phyloP scores from a whole-genome alignment of 2,113 vertebrate genomes.

The Pteropus alecto region DNA sequence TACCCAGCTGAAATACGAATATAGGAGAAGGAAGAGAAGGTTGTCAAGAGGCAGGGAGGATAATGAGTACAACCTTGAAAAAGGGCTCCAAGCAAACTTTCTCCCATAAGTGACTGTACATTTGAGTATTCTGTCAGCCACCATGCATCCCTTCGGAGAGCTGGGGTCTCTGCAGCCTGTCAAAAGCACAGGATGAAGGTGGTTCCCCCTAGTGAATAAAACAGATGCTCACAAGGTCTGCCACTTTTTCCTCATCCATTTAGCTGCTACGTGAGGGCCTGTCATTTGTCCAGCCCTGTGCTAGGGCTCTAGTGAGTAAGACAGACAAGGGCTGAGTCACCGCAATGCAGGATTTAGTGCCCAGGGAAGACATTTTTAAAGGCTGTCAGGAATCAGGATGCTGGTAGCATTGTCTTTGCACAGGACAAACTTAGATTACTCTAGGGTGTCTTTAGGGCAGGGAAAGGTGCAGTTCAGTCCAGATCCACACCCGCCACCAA shows the following conservation, averaged over 20 bases:
- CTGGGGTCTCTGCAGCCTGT: not conserved
- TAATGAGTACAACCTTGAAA: not conserved
- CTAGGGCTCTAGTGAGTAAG: not conserved
- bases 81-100: not conserved
- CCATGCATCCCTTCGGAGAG: rapidly evolving
- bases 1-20: not conserved
- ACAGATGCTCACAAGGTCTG: not conserved
- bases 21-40: not conserved
- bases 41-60: not conserved
- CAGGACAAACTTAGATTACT: not conserved
- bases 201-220: not conserved
- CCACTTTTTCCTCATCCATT: not conserved
- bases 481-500: rapidly evolving
- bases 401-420: not conserved
- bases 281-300: not conserved
- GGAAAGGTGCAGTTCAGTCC: not conserved
- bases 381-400: not conserved
- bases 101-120: not conserved
- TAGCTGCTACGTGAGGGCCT: not conserved
- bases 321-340: not conserved
- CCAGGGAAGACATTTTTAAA: not conserved
- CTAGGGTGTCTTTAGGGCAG: not conserved
- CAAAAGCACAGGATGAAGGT: not conserved
- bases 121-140: not conserved
- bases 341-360: not conserved